Base-by-base conservation (phyloP, 2,888 invertebrate genomes). In the Drosophila paranaensis region DNA sequence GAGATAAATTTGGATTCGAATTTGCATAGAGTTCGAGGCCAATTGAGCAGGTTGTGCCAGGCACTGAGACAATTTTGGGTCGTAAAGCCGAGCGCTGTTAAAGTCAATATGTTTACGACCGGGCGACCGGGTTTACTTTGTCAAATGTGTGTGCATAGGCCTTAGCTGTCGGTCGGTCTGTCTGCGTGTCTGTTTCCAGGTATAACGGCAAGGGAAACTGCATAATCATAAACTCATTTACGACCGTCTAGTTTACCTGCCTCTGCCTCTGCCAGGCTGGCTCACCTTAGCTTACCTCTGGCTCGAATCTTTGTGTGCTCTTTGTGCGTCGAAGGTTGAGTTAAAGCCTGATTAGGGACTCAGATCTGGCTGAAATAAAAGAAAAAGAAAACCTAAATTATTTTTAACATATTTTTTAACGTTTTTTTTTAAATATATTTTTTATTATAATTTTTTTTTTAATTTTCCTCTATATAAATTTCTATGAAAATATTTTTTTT, bases 41-140 rank as follows among this genome's bases (percentile, higher is more conserved):
- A n/a, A 50, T 48, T 48, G 30, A 48, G 46, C 45, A 60, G 55
- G 30, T 70, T 58, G 45, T 58, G n/a, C 39, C 54, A 61, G 43
- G 65, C 30, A 64, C 57, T 50, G 40, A 50, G 11, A 57, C 66
- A 60, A 61, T 51, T 54, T 54, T 40, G 54, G 64, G 64, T 35
- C 60, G 58, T 58, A 72, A 40, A 48, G 10, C 56, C 13, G 48
- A 48, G 54, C 55, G 76, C 77, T 74, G 74, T 67, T 50, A 71
- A 72, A 83, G 83, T 84, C 83, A 87, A 87, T 71, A 87, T 71
- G 64, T 83, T 81, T 83, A 87, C 86, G 87, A 60, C 77, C 33
- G 45, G 20, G 20, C 60, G 71, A 43, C 71, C 35, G 67, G 60
- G 60, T 78, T 77, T 74, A 64, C 78, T 71, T 74, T 66, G 61